Base-by-base conservation (phyloP, 2,797 vertebrate species). In the Artibeus lituratus region DNA sequence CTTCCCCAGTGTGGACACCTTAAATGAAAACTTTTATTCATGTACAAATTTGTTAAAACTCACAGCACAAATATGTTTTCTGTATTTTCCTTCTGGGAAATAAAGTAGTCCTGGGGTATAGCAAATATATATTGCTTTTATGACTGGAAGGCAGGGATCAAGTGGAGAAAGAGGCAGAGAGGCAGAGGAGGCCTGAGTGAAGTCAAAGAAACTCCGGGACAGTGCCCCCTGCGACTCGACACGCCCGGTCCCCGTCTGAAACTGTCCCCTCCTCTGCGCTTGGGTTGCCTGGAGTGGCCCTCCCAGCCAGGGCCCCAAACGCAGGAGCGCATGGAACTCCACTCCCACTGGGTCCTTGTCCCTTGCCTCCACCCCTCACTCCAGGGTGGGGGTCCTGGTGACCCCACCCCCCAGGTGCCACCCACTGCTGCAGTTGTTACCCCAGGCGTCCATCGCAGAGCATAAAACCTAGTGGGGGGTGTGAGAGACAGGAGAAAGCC, bases 231-330 rank as follows among this genome's bases (percentile, higher is more conserved):
- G n/a, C n/a, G n/a, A n/a, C n/a, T n/a, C n/a, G n/a, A n/a, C n/a
- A n/a, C n/a, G n/a, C n/a, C n/a, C n/a, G n/a, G n/a, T 57, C 91
- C 49, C 42, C 83, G 24, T 26, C 82, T 49, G 49, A 78, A 67
- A 55, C 51, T 2, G 49, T 35, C 53, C n/a, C 70, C 35, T 39
- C 16, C 57, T 53, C 19, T 19, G 42, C n/a, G 18, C 10, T 11
- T 1, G n/a, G 26, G 42, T 7, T 4, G 35, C 74, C 74, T 1
- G 11, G 39, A 72, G 73, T 0, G 22, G 51, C 77, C 37, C 24
- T 29, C 42, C 14, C 49, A 29, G 4, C 73, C 35, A 3, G 5
- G 35, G n/a, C 51, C 76, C 35, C 53, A 73, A 7, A 8, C 0
- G 8, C 76, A 42, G 44, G 76, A 39, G n/a, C 4, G 18, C 5